Evolutionary conservation across 2,113 vertebrate species (phyloP).

Genomic region (Prochilodus magdalenae): DNA sequence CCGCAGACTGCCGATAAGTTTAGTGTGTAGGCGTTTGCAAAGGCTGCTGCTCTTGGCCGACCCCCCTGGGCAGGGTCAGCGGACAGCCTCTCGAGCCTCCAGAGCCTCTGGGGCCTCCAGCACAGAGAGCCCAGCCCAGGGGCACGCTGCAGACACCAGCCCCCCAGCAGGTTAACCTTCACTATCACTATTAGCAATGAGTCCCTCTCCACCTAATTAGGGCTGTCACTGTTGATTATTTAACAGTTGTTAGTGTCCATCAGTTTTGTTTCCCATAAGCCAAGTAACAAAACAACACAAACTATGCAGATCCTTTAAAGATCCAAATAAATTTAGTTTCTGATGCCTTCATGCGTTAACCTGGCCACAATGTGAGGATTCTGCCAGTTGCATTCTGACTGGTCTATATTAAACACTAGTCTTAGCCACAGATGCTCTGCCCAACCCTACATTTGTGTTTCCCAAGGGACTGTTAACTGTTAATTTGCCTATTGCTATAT

Average conservation of each 20-base stretch:
- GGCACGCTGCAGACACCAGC: conserved; percentile 73
- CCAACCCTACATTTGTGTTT: no score
- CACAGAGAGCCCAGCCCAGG: conserved; percentile 72
- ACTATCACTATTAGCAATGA: conserved; percentile 33
- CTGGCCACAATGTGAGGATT: no score
- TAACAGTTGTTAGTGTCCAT: neutral
- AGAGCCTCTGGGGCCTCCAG: conserved; percentile 70
- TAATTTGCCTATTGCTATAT: no score
- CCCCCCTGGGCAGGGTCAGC: conserved; percentile 89
- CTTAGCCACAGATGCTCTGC: no score
- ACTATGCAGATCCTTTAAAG: no score
- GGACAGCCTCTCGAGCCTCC: conserved; percentile 70
- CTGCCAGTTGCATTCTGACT: no score
- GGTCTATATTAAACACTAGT: no score
- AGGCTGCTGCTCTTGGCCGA: conserved; percentile 93
- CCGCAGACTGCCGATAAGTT: conserved; percentile 90
- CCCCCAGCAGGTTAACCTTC: conserved; percentile 83
- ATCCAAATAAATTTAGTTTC: no score
- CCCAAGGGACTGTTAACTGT: no score
- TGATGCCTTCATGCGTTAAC: no score
- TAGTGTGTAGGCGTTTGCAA: conserved; percentile 97
- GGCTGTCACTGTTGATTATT: conserved; percentile 21
- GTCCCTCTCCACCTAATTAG: conserved; percentile 33
- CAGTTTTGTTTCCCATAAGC: no score
- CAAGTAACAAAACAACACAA: no score